phyloP scores from a whole-genome alignment of 2,888 invertebrate genomes.

The Lasioglossum calceatum region DNA sequence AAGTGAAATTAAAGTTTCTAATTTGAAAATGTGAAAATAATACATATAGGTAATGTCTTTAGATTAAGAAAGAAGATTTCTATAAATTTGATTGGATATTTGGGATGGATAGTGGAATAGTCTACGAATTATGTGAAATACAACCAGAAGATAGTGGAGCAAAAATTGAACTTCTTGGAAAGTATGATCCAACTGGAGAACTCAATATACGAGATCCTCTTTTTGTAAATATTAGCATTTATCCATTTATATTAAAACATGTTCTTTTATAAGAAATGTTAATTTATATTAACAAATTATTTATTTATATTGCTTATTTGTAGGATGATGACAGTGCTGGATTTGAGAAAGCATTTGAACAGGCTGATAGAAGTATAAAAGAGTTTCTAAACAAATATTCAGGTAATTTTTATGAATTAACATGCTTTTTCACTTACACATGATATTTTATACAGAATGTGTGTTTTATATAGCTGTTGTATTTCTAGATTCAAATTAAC shows the following conservation, averaged over 20 bases:
- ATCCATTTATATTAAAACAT: constrained; percentile 21
- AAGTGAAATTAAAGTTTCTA: constrained; percentile 84
- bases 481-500: not conserved
- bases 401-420: constrained; percentile 7
- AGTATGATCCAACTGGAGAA: constrained; percentile 93
- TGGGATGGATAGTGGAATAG: constrained; percentile 97
- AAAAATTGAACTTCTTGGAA: constrained; percentile 91
- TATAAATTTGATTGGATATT: constrained; percentile 94
- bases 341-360: constrained; percentile 91
- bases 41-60: constrained; percentile 50
- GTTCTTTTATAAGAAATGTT: too few species aligned
- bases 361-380: constrained; percentile 89
- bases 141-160: constrained; percentile 89
- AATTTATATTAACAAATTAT: not conserved
- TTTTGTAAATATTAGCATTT: constrained; percentile 88
- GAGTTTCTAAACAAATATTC: constrained; percentile 86
- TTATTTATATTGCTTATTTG: constrained; percentile 62
- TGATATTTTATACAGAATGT: not conserved
- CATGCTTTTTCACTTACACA: not conserved
- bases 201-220: constrained; percentile 96
- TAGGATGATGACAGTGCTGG: constrained; percentile 89
- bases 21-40: constrained; percentile 81
- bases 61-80: constrained; percentile 92
- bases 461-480: constrained; percentile 6
- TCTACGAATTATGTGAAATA: constrained; percentile 87